Percentiles rank a stretch among this genome's conserved stretches.
Conservation (phyloP, 2,797 vertebrate genomes). For the Clamator glandarius region DNA sequence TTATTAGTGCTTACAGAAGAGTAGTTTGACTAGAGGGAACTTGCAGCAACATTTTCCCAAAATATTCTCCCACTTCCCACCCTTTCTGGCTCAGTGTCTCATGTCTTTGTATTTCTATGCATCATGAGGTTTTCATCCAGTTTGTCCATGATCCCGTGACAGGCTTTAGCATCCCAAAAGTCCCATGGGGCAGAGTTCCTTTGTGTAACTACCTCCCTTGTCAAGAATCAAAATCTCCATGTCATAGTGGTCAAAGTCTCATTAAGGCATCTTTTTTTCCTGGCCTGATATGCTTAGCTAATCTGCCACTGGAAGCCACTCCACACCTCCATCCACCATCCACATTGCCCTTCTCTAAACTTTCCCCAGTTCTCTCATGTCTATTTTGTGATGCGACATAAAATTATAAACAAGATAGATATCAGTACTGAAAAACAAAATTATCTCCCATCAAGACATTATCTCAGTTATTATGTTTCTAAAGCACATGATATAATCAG, state of each 20-base stretch:
- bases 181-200: not conserved
- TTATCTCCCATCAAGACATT: not conserved
- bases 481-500: not conserved
- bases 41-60: not conserved
- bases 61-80: not conserved
- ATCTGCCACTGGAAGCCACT: not conserved
- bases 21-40: not conserved
- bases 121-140: not conserved
- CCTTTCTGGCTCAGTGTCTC: not conserved
- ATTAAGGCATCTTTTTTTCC: not conserved
- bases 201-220: accelerated
- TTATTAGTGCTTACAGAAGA: not conserved
- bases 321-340: not conserved
- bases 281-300: not conserved
- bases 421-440: not conserved
- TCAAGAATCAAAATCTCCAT: not conserved
- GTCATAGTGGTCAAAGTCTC: not conserved
- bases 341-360: not conserved
- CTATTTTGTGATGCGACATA: not conserved
- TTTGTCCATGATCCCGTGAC: not conserved
- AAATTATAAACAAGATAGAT: not conserved
- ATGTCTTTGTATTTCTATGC: not conserved
- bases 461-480: not conserved
- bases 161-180: not conserved
- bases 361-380: not conserved